Conservation (phyloP, 2,797 vertebrate genomes). For the Girardinus metallicus region DNA sequence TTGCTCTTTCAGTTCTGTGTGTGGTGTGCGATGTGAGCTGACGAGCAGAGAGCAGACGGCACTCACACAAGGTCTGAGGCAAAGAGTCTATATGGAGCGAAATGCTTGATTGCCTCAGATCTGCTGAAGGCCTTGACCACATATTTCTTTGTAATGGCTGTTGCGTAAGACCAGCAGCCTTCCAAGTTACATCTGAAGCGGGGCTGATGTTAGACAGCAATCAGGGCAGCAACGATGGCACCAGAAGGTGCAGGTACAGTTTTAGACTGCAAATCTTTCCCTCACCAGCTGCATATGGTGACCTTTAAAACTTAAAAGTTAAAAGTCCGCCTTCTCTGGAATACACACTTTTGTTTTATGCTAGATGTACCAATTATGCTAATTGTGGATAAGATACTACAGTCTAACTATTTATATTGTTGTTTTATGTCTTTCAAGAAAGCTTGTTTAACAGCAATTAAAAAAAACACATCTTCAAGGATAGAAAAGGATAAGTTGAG, state of each 20-base stretch:
- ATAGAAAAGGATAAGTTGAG: background rate
- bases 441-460: background rate
- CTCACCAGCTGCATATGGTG: background rate
- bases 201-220: conserved; percentile 16
- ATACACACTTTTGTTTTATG: no score
- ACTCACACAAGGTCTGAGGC: conserved; percentile 14
- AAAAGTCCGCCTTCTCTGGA: no score
- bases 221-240: conserved; percentile 2
- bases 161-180: conserved; percentile 12
- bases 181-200: conserved; percentile 14
- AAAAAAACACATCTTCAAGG: background rate
- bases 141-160: conserved; percentile 18
- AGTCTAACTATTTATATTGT: background rate
- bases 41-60: conserved; percentile 27
- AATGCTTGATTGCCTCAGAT: conserved; percentile 36
- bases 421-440: background rate
- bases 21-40: conserved; percentile 11
- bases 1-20: conserved; percentile 38
- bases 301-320: background rate
- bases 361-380: background rate
- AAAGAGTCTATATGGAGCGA: conserved; percentile 29
- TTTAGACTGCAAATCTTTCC: background rate
- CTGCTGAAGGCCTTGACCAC: conserved; percentile 30
- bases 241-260: background rate
- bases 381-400: no score